Base-by-base conservation (phyloP, 1,140 invertebrate species). In the Diachasma alloeum region DNA sequence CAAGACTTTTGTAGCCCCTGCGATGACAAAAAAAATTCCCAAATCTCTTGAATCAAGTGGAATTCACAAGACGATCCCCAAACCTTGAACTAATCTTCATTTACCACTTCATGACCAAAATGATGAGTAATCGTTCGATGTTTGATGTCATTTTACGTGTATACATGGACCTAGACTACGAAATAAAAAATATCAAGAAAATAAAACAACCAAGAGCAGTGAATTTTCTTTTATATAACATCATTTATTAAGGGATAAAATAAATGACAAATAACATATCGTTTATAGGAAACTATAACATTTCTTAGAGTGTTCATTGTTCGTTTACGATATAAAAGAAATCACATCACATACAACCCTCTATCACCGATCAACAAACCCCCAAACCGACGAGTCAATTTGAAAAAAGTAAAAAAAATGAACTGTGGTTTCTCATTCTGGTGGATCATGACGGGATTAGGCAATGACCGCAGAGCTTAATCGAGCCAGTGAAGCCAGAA, bases 181-280 rank as follows among this genome's bases (percentile, higher is more conserved):
- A 84, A 83, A 63, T 63, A 63, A 63, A 63, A 31, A 31, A 63
- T 26, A 63, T 63, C 59, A 63, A 22, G 59, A 63, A 6, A 63
- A 63, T 8, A 63, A 26, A 69, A 17, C 11, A 42, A 22, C 59
- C 39, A 76, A 76, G 36, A 36, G 13, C 9, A 24, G 11, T 11
- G n/a, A 46, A 4, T 74, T 76, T 74, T 74, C 77, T 89, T 89
- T 89, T 88, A 88, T 89, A 89, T 89, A 89, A 89, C 88, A 89
- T 89, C 87, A 89, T 89, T 89, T 89, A 89, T 89, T 89, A 88
- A 87, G 87, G 85, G 87, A 89, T 89, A 88, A 90, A 89, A 89
- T 90, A 89, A 90, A 90, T 90, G 87, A 90, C 84, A 88, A 90
- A 89, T 90, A 90, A 90, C 87, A 88, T 89, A 90, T 90, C 86